phyloP scores from a whole-genome alignment of 2,797 vertebrate genomes.

The Anolis apletophallus region DNA sequence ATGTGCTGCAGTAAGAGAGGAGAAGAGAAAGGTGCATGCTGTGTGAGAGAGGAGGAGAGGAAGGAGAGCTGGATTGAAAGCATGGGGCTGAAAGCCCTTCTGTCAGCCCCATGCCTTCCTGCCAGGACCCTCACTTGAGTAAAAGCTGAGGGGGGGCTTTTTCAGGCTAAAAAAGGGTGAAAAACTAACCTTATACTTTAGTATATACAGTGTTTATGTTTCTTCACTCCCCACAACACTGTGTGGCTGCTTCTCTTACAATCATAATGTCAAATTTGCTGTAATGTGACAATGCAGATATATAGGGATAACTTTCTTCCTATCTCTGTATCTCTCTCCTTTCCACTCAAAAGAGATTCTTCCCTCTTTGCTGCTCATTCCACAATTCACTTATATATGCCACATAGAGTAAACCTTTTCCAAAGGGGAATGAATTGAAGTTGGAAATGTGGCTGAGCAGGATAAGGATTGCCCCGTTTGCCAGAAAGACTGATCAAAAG shows the following conservation, averaged over 20 bases:
- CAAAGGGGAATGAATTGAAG: not conserved
- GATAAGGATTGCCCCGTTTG: not conserved
- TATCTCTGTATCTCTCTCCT: not conserved
- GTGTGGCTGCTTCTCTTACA: not conserved
- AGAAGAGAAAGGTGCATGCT: too few species aligned
- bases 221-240: too few species aligned
- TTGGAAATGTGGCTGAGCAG: not conserved
- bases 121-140: too few species aligned
- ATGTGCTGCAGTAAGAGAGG: too few species aligned
- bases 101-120: too few species aligned
- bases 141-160: too few species aligned
- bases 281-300: not conserved
- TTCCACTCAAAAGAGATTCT: not conserved
- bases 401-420: not conserved
- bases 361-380: not conserved
- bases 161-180: too few species aligned
- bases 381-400: not conserved
- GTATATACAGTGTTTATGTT: too few species aligned
- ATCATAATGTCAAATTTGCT: not conserved
- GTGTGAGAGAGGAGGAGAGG: too few species aligned
- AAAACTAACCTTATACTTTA: too few species aligned
- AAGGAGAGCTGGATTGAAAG: too few species aligned
- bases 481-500: not conserved
- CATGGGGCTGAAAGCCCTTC: too few species aligned
- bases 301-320: not conserved